Conservation (phyloP, 2,888 invertebrate genomes). For the Altica lythri region DNA sequence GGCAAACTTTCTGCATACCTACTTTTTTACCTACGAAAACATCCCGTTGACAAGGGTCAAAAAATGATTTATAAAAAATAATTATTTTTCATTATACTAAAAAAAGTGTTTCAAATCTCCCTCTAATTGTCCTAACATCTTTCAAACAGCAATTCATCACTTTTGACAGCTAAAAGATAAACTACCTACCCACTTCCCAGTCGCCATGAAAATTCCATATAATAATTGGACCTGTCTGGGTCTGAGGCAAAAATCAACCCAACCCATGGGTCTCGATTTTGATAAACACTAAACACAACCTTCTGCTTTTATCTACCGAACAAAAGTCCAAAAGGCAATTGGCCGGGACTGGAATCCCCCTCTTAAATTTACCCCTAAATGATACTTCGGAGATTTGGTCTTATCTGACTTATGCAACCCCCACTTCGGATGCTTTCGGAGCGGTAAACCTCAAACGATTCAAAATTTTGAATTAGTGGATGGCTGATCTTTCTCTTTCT, state of each 20-base stretch:
- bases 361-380: slow-evolving; percentile 49
- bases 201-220: slow-evolving; percentile 21
- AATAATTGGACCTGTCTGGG: slow-evolving; percentile 16
- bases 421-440: slow-evolving; percentile 39
- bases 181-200: no score
- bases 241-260: slow-evolving; percentile 6
- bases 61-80: neutral
- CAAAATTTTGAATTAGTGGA: slow-evolving; percentile 48
- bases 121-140: slow-evolving; percentile 11
- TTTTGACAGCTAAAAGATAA: slow-evolving; percentile 16
- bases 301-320: slow-evolving; percentile 25
- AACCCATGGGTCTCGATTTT: neutral
- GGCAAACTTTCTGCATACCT: slow-evolving; percentile 17
- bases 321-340: slow-evolving; percentile 49
- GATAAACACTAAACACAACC: slow-evolving; percentile 14
- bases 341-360: slow-evolving; percentile 48
- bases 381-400: slow-evolving; percentile 41
- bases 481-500: slow-evolving; percentile 43
- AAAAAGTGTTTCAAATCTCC: slow-evolving; percentile 9
- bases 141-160: slow-evolving; percentile 4
- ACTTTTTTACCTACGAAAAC: neutral
- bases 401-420: slow-evolving; percentile 41
- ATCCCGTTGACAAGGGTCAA: neutral
- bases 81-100: slow-evolving; percentile 5
- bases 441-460: slow-evolving; percentile 50